Percentiles rank a stretch among this genome's conserved stretches.
These are phyloP conservation scores for Agrochola circellaris DNA, from an alignment of 2,888 invertebrate species.

Conservation along the genomic window DNA sequence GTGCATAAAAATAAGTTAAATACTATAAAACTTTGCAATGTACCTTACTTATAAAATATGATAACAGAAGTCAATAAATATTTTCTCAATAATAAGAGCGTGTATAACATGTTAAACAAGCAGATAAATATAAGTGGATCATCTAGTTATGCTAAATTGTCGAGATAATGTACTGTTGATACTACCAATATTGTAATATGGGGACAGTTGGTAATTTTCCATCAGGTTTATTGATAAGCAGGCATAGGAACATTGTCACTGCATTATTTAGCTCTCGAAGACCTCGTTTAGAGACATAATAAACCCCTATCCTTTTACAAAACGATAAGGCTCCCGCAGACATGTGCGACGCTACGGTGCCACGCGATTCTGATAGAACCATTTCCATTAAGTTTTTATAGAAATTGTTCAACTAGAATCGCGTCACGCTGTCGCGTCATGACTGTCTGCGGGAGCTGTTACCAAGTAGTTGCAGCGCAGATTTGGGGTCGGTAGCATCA, in stretches of 20 bases:
- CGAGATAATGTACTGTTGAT: slow-evolving; percentile 44
- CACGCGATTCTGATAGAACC: neutral
- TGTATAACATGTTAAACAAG: slow-evolving; percentile 10
- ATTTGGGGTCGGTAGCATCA: neutral
- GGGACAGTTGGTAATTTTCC: slow-evolving; percentile 23
- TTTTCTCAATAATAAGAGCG: slow-evolving; percentile 29
- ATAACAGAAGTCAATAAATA: slow-evolving; percentile 22
- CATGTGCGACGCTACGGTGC: too few species aligned
- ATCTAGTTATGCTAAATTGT: slow-evolving; percentile 56
- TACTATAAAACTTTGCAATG: neutral
- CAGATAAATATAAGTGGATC: slow-evolving; percentile 52
- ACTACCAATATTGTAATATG: slow-evolving; percentile 31
- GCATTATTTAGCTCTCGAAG: neutral
- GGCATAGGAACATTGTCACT: slow-evolving; percentile 1
- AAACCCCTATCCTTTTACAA: neutral
- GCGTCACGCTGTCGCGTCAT: neutral
- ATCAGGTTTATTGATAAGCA: slow-evolving; percentile 12
- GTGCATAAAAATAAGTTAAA: neutral
- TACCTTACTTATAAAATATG: neutral
- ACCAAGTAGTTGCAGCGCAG: neutral
- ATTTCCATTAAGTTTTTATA: neutral
- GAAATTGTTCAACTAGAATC: neutral
- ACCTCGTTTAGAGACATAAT: neutral
- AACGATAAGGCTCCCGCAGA: neutral
- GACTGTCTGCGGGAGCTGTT: neutral